These are phyloP conservation scores for Neogobius melanostomus DNA, from an alignment of 2,113 vertebrate genomes.

Conservation along the genomic window DNA sequence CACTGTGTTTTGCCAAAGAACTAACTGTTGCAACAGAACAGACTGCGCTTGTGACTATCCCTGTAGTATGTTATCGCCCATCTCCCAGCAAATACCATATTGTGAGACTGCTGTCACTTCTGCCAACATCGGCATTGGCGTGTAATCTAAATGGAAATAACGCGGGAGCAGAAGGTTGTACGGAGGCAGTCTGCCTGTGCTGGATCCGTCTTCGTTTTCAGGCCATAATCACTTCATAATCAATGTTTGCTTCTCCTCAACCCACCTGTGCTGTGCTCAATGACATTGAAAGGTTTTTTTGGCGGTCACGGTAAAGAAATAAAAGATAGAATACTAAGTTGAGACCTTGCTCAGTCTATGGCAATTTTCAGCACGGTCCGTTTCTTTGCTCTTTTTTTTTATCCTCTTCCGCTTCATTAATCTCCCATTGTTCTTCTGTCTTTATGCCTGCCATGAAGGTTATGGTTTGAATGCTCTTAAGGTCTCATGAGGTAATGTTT, in stretches of 20 bases:
- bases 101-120: background rate
- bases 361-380: background rate
- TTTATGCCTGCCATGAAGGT: background rate
- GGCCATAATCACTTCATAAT: background rate
- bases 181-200: background rate
- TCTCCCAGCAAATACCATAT: background rate
- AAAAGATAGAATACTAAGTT: background rate
- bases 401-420: background rate
- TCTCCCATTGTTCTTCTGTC: background rate
- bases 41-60: background rate
- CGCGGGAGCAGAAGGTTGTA: background rate
- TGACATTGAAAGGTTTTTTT: background rate
- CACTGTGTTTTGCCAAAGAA: background rate
- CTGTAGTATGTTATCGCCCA: background rate
- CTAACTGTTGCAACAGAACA: background rate
- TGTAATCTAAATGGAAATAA: constrained; percentile 11
- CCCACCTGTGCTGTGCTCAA: background rate
- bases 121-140: background rate
- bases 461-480: background rate
- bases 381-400: background rate
- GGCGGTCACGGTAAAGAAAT: background rate
- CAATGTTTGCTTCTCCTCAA: background rate
- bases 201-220: background rate
- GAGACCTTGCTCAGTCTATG: background rate
- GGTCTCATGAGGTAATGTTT: too few species aligned